These are phyloP conservation scores for Triops longicaudatus DNA, from an alignment of 1,140 invertebrate species.

Conservation along the genomic window DNA sequence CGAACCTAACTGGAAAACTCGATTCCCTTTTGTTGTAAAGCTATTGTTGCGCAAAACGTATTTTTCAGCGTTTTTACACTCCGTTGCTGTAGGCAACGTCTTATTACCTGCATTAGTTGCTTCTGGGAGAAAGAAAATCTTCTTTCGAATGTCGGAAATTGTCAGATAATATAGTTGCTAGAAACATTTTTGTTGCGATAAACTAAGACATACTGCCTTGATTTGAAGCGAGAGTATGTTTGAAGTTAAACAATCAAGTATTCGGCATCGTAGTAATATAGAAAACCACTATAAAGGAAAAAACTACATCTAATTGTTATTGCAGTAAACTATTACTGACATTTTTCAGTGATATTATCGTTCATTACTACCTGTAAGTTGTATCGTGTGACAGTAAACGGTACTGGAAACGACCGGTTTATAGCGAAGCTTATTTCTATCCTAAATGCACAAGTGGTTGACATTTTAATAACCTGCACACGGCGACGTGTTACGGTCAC, in stretches of 20 bases:
- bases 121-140: too few species aligned
- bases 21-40: neutral
- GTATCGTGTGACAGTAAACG: neutral
- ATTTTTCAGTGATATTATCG: neutral
- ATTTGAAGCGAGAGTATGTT: too few species aligned
- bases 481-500: neutral
- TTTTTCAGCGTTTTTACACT: neutral
- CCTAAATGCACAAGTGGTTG: neutral
- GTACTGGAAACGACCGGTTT: neutral
- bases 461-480: neutral
- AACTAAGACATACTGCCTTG: too few species aligned
- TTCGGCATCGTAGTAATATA: too few species aligned
- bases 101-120: too few species aligned
- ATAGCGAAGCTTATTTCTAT: neutral
- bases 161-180: too few species aligned
- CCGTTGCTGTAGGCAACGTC: neutral
- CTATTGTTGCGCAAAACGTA: neutral
- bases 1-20: neutral
- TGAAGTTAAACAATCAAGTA: too few species aligned
- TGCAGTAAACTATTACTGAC: too few species aligned
- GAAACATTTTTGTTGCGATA: too few species aligned
- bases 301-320: too few species aligned
- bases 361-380: neutral
- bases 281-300: too few species aligned
- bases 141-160: too few species aligned